A percentile compares a stretch with the other conserved stretches of the same genome.
Evolutionary conservation across 2,888 invertebrate species (phyloP).

Genomic region (Myopa testacea): DNA sequence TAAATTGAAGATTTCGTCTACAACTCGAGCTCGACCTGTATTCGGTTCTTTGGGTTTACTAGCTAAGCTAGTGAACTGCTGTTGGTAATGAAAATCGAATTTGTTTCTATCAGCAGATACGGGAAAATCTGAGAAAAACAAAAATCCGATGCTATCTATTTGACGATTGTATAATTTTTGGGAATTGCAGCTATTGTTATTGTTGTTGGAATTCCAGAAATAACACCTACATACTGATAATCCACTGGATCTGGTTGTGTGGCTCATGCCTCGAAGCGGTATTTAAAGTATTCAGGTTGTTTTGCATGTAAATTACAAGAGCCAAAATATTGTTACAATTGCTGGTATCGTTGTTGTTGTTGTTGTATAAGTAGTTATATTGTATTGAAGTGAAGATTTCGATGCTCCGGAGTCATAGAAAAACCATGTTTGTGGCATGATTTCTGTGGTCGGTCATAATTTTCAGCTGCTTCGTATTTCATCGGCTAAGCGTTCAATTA

Average conservation of each 20-base stretch:
- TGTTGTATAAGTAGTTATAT: constrained; percentile 6
- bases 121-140: background rate
- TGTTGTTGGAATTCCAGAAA: constrained; percentile 33
- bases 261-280: background rate
- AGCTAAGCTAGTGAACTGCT: background rate
- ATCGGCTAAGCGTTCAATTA: background rate
- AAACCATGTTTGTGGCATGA: constrained; percentile 20
- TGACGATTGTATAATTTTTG: constrained; percentile 36
- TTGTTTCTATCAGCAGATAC: background rate
- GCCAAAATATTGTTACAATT: background rate
- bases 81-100: background rate
- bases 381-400: background rate
- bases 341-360: constrained; percentile 4
- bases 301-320: constrained; percentile 37
- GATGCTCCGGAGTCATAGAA: background rate
- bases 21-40: background rate
- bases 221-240: constrained; percentile 27
- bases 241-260: constrained; percentile 26
- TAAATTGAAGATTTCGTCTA: constrained; percentile 29
- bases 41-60: background rate
- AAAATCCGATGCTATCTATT: constrained; percentile 19
- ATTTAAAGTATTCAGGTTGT: background rate
- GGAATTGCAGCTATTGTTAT: constrained; percentile 20
- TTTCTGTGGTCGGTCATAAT: constrained; percentile 17
- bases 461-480: constrained; percentile 15